Evolutionary conservation across 2,113 vertebrate genomes (phyloP), one percentile per base, ranked within the genome.

Genomic region (Limnothrissa miodon): DNA sequence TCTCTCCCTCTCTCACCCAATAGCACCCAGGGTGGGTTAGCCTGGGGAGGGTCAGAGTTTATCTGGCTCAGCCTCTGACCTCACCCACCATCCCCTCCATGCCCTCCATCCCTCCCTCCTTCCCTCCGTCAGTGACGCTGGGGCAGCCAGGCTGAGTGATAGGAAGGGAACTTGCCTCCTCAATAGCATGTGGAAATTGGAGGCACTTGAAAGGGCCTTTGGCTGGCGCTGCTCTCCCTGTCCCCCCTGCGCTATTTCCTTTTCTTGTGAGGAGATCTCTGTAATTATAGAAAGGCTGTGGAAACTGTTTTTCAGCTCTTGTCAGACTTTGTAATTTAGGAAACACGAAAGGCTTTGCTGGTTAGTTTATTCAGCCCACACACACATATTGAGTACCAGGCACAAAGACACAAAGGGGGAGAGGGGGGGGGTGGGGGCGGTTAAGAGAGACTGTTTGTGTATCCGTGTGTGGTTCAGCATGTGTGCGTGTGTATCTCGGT

Each of bases 11-110:
- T 33, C 25, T 66, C 29, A 1, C 10, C 66, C 82, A 81, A 53
- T 80, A 87, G 89, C 89, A 93, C 89, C 88, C 89, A 90, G 90
- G 88, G 89, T 91, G 80, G 82, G 85, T 86, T 80, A 82, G 87
- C 86, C 87, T 78, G 86, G 80, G 78, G 82, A 66, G 84, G 90
- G 92, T 91, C 89, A 86, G 45, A 89, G 92, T 91, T 92, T 94
- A 94, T 92, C 92, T 92, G 11, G 25, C 59, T 66, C 25, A 66
- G 25, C 66, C 82, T 83, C 74, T 87, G 45, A 81, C 83, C 82
- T 78, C 85, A 84, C 25, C 81, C 81, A 70, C 44, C 70, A n/a
- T 13, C 42, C 45, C 83, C 82, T 80, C 80, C 83, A 15, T 23
- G 8, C 21, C 56, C 56, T 59, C 13, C 70, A 23, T n/a, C 21